Evolutionary conservation across 2,888 invertebrate species (phyloP), one percentile per base, ranked within the genome.

Genomic region (Clostera curtula): DNA sequence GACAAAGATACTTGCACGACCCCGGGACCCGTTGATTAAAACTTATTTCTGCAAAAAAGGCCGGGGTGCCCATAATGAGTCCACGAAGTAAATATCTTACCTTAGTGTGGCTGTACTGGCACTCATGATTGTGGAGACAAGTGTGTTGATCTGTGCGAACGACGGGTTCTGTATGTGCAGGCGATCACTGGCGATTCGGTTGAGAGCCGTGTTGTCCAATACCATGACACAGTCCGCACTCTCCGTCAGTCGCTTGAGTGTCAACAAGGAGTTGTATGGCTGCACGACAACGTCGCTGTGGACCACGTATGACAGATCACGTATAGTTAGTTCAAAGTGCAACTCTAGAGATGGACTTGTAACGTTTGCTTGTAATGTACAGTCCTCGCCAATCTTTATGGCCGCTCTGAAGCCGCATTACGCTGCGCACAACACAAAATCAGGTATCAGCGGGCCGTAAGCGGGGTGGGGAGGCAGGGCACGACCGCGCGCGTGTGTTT

Each of bases 121-220:
- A 15, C 97, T 97, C 98, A 99, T 98, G 26, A 99, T 98, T 2
- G 97, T 98, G 6, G 97, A 97, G 0, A 98, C 98, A 30, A 99
- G 86, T 19, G 95, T 94, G 72, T 99, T 99, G 53, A 99, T 98
- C 79, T 99, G 97, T 10, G 95, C 91, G 62, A 98, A 98, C 1
- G 96, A 94, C 0, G 98, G 98, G 70, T 96, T 98, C 68, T 96
- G 93, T 56, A 98, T 95, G 56, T 95, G 97, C 13, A 99, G 87
- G 22, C 97, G 88, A 62, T 98, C 98, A 5, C 93, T 91, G 11
- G 96, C 96, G 50, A 96, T 96, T 37, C 95, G 87, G 80, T 98
- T 97, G 19, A 99, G 83, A 1, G 98, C 98, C 4, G 98, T 98
- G 72, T 99, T 99, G 74, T 99, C 99, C 35, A 99, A 82, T 4